Evolutionary conservation across 2,113 vertebrate genomes (phyloP).

Genomic region (Rattus norvegicus): DNA sequence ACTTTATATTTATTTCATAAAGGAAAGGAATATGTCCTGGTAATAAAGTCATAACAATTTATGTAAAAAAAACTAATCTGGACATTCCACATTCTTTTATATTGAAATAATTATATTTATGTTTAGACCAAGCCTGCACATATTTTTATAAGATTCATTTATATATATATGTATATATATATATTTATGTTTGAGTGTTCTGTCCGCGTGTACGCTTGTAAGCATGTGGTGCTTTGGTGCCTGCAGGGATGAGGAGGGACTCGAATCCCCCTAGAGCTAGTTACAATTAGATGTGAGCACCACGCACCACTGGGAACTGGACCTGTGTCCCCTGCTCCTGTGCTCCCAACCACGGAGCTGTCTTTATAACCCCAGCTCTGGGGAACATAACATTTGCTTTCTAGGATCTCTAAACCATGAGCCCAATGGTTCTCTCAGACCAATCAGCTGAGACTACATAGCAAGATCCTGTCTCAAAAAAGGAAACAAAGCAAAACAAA

Average conservation of each 20-base stretch:
- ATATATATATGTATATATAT: too few relatives aligned
- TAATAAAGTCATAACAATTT: slow-evolving; percentile 24
- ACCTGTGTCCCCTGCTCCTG: too few relatives aligned
- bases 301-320: background rate
- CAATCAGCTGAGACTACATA: background rate
- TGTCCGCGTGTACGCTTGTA: background rate
- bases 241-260: background rate
- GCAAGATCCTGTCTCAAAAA: background rate
- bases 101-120: background rate
- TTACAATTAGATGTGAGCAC: background rate
- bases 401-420: background rate
- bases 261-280: background rate
- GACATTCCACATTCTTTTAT: background rate
- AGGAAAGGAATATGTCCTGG: background rate
- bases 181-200: background rate
- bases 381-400: background rate
- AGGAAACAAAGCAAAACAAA: background rate
- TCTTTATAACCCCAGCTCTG: background rate
- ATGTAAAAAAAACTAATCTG: slow-evolving; percentile 24
- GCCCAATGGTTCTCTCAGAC: background rate
- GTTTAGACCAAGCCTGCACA: background rate
- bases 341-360: background rate
- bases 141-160: background rate
- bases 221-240: background rate
- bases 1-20: background rate